Base-by-base conservation (phyloP, 2,888 invertebrate species). In the Liodrosophila aerea region DNA sequence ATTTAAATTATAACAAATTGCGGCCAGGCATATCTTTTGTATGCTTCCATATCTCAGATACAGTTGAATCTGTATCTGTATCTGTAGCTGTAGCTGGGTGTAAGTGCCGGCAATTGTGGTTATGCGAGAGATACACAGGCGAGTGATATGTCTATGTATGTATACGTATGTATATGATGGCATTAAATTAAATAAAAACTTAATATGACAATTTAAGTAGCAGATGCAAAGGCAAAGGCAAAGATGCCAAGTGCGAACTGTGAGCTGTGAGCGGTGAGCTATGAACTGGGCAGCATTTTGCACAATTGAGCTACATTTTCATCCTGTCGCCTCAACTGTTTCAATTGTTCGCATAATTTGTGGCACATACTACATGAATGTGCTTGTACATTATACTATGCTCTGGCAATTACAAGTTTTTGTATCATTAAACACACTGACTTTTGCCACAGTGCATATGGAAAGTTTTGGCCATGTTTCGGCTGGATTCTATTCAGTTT, bases 1-100 rank as follows among this genome's bases (percentile, higher is more conserved):
- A 81, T 81, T 81, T 77, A 80, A 80, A 80, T 80, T 80, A 84
- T 84, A 84, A 73, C 84, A 80, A 80, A 80, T 80, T 84, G 77
- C 84, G 80, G 80, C 57, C 73, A 62, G 58, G 54, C 69, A 58
- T 57, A 54, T 60, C 59, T 73, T 64, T 70, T 60, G 59, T 70
- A 43, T 60, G 52, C 44, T 44, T 36, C 27, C 46, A 36, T 50
- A 34, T 22, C 4, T 34, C 8, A 9, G 22, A 22, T 49, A 41
- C n/a, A 29, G 29, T 16, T 39, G 44, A 46, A 37, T 18, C 12
- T 49, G 36, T 34, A 4, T 11, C 18, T 12, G 47, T 54, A 44
- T 57, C 46, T 63, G 57, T 16, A 16, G 41, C 58, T 63, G 61
- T 54, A 27, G 18, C 39, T 60, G 60, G 64, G 56, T 56, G 56